Evolutionary conservation across 1,140 invertebrate genomes (phyloP), one percentile per base, ranked within the genome.

Genomic region (Caerostris darwini): DNA sequence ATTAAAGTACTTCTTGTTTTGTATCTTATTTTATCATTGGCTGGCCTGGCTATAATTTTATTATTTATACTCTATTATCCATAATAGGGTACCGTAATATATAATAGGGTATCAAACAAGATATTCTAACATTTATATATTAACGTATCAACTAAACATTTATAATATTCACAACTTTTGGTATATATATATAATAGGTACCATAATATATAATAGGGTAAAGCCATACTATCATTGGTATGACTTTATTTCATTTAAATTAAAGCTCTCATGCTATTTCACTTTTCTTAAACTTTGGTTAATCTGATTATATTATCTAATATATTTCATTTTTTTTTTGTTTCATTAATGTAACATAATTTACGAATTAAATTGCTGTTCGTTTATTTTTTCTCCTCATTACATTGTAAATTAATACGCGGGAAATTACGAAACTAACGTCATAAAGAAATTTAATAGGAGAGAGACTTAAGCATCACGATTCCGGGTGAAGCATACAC

Each of bases 391-490:
- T 71, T 71, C 19, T 34, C 3, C 69, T 19, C 19, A 8, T 71
- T 69, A 50, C 69, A 34, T 71, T 34, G 19, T 71, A 19, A 71
- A 71, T 71, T 71, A 71, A 71, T 71, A 8, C 8, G 3, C 7
- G 34, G 69, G 10, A 19, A n/a, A 71, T 50, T 71, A 50, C 19
- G 19, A 3, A 71, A 71, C 69, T 71, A 71, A 71, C 50, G 19
- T 71, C 69, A 71, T 71, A 71, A 71, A 71, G 69, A 10, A 50
- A 34, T 8, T 71, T 71, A 71, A 71, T 71, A 71, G 19, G 19
- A 71, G 69, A 34, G 50, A 71, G 69, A 50, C 69, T 71, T 71
- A 50, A 71, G 69, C 34, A 71, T 71, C 69, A 8, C 19, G 19
- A 71, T 71, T 50, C 50, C 34, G 34, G 7, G 8, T 71, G 7